phyloP scores from a whole-genome alignment of 2,113 vertebrate genomes.

The Lamprotornis superbus region DNA sequence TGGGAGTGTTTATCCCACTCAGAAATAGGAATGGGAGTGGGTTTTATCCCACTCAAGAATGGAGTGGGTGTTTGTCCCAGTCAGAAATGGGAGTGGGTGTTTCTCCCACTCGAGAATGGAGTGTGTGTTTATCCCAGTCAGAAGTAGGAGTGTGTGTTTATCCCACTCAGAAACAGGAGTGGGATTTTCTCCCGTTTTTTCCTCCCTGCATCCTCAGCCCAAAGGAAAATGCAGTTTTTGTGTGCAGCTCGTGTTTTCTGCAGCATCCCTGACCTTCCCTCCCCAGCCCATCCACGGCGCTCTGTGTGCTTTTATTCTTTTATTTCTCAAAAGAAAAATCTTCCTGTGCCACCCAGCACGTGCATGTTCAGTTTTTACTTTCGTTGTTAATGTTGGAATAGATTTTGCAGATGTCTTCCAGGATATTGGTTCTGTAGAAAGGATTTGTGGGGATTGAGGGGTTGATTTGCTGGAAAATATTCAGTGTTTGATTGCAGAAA shows the following conservation, averaged over 20 bases:
- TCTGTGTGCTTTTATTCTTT: rapidly evolving
- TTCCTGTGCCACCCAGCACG: rapidly evolving
- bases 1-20: too few relatives aligned
- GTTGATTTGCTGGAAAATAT: not conserved
- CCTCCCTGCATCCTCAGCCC: too few relatives aligned
- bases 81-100: not conserved
- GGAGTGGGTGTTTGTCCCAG: not conserved
- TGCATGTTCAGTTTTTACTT: rapidly evolving
- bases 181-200: too few relatives aligned
- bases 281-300: rapidly evolving
- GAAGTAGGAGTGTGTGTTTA: too few relatives aligned
- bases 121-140: too few relatives aligned
- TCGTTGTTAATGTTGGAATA: rapidly evolving
- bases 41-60: not conserved
- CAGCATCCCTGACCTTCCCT: too few relatives aligned
- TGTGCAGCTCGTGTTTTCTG: not conserved
- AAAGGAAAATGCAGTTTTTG: too few relatives aligned
- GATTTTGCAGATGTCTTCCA: not conserved
- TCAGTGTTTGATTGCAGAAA: not conserved
- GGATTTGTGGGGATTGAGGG: rapidly evolving
- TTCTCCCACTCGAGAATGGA: too few relatives aligned
- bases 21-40: too few relatives aligned
- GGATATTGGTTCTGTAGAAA: rapidly evolving
- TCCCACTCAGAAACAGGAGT: too few relatives aligned
- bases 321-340: not conserved